Evolutionary conservation across 1,140 invertebrate genomes (phyloP).

Genomic region (Drosophila pandora): DNA sequence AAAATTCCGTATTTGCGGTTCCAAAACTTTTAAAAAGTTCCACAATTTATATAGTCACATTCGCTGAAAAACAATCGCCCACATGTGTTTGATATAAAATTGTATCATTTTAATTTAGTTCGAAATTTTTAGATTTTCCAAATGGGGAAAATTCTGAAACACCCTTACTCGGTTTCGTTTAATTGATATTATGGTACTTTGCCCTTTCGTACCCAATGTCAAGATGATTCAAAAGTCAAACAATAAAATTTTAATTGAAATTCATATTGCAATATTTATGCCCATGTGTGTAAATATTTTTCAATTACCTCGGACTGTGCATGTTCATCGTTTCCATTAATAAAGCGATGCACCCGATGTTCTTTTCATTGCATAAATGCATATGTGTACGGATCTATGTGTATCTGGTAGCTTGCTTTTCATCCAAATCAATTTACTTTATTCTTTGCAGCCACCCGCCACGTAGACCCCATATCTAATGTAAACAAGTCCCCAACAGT

Average conservation of each 20-base stretch:
- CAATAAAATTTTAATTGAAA: conserved; percentile 52
- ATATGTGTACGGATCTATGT: conserved; percentile 19
- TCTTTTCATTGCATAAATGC: conserved; percentile 42
- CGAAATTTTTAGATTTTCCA: neutral
- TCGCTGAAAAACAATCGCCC: conserved; percentile 9
- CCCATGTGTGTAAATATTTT: conserved; percentile 30
- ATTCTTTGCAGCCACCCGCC: conserved; percentile 25
- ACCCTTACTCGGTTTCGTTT: neutral
- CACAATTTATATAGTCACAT: conserved; percentile 13
- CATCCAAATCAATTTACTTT: conserved; percentile 44
- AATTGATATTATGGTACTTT: conserved; percentile 35
- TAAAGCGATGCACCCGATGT: conserved; percentile 49
- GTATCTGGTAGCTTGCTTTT: conserved; percentile 27
- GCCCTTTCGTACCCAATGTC: conserved; percentile 37
- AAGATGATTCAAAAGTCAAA: conserved; percentile 35
- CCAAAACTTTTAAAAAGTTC: conserved; percentile 31
- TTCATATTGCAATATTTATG: conserved; percentile 25
- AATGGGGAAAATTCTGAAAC: too few species aligned
- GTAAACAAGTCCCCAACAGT: conserved; percentile 27
- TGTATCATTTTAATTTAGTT: neutral
- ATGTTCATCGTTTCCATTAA: conserved; percentile 30
- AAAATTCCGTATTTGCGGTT: conserved; percentile 20
- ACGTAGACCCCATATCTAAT: conserved; percentile 20
- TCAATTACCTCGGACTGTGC: conserved; percentile 34
- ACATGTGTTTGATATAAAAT: conserved; percentile 5